Conservation (phyloP, 2,888 invertebrate genomes). For the Oxycera nigricornis region DNA sequence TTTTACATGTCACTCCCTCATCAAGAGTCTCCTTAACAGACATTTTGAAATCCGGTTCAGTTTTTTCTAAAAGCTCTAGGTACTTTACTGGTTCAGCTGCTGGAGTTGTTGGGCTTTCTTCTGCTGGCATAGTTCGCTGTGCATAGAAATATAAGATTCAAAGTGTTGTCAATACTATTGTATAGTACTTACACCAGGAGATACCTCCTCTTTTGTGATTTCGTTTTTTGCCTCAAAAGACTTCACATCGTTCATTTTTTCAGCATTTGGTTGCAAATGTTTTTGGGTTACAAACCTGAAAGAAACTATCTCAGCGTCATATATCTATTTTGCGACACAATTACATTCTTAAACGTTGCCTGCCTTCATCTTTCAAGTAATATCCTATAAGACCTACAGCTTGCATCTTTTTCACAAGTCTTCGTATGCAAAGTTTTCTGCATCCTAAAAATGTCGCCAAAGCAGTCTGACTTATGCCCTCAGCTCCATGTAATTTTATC, state of each 20-base stretch:
- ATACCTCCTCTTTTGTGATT: not conserved
- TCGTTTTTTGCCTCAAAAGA: not conserved
- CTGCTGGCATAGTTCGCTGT: not conserved
- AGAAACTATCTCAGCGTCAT: not conserved
- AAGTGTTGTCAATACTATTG: no score
- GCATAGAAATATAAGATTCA: no score
- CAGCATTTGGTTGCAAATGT: not conserved
- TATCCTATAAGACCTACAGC: constrained; percentile 60
- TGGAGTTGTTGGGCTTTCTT: not conserved
- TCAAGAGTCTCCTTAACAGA: not conserved
- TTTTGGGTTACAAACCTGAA: constrained; percentile 35
- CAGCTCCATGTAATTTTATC: constrained; percentile 63
- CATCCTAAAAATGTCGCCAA: constrained; percentile 60
- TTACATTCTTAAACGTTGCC: constrained; percentile 65
- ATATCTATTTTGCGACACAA: constrained; percentile 49
- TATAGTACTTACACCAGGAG: not conserved
- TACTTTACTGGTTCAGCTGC: not conserved
- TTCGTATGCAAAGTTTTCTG: constrained; percentile 56
- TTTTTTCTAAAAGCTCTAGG: constrained; percentile 19
- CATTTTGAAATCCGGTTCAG: constrained; percentile 35
- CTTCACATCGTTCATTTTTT: not conserved
- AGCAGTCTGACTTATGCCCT: constrained; percentile 65
- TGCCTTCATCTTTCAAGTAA: constrained; percentile 65
- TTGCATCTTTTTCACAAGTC: constrained; percentile 62
- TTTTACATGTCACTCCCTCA: not conserved